Evolutionary conservation across 92 coral and sea anemone genomes (phyloP).

Genomic region (Epizoanthus scotinus): DNA sequence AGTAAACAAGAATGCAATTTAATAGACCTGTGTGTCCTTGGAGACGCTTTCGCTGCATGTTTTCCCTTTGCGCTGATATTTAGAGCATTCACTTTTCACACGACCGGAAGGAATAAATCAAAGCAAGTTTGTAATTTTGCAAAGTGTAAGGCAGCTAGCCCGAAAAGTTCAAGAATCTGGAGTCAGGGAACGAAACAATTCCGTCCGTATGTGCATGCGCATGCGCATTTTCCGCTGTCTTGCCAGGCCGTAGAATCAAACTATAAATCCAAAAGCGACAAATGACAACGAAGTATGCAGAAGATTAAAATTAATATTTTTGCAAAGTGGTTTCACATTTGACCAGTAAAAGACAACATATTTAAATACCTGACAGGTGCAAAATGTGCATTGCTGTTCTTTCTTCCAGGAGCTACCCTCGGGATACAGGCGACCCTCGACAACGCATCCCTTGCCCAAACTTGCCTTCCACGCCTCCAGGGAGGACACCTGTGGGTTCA

Average conservation of each 20-base stretch:
- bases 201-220: too few species aligned
- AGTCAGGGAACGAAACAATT: too few species aligned
- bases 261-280: too few species aligned
- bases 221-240: too few species aligned
- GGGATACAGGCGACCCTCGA: constrained; percentile 13
- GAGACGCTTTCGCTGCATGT: background rate
- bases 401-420: constrained; percentile 39
- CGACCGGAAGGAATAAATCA: too few species aligned
- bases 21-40: background rate
- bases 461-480: constrained; percentile 37
- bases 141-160: too few species aligned
- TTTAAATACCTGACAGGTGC: constrained; percentile 26
- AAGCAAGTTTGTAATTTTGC: too few species aligned
- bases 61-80: background rate
- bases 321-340: background rate
- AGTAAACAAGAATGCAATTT: background rate
- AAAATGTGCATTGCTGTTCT: background rate
- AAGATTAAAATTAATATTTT: background rate
- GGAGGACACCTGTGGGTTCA: constrained; percentile 20
- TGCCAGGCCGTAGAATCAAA: too few species aligned
- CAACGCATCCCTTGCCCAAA: constrained; percentile 19
- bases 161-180: too few species aligned
- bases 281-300: background rate
- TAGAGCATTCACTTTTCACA: too few species aligned
- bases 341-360: too few species aligned